phyloP scores from a whole-genome alignment of 2,888 invertebrate genomes.

The Linnaemya tessellans region DNA sequence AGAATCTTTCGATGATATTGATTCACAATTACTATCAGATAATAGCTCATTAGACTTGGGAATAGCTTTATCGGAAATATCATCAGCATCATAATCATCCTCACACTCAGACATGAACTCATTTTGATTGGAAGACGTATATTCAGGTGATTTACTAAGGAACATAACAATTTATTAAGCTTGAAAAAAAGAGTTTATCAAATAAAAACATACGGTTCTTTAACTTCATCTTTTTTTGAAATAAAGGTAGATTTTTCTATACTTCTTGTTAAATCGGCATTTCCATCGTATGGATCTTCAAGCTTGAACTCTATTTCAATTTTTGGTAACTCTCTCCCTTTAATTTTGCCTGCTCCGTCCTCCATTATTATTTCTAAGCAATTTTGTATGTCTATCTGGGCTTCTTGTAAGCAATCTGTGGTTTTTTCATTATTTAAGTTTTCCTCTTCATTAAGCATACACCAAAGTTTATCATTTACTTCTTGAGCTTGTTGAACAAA shows the following conservation, averaged over 20 bases:
- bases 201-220: constrained; percentile 34
- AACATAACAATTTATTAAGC: constrained; percentile 8
- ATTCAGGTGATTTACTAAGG: constrained; percentile 13
- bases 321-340: not conserved
- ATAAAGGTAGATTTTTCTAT: not conserved
- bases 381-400: constrained; percentile 65
- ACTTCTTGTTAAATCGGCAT: not conserved
- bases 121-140: not conserved
- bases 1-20: constrained; percentile 43
- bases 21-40: constrained; percentile 37
- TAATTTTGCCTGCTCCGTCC: not conserved
- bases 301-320: constrained; percentile 29
- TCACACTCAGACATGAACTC: constrained; percentile 45
- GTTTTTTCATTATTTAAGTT: constrained; percentile 31
- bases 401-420: constrained; percentile 64
- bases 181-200: not conserved
- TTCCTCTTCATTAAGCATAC: constrained; percentile 20
- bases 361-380: constrained; percentile 67
- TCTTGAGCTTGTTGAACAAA: constrained; percentile 53
- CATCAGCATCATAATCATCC: constrained; percentile 37
- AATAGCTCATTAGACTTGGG: constrained; percentile 10
- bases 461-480: constrained; percentile 53
- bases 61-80: constrained; percentile 48
- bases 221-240: not conserved
- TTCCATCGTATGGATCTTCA: constrained; percentile 23